phyloP scores from a whole-genome alignment of 2,888 invertebrate genomes.

The Antheraea assamensis region DNA sequence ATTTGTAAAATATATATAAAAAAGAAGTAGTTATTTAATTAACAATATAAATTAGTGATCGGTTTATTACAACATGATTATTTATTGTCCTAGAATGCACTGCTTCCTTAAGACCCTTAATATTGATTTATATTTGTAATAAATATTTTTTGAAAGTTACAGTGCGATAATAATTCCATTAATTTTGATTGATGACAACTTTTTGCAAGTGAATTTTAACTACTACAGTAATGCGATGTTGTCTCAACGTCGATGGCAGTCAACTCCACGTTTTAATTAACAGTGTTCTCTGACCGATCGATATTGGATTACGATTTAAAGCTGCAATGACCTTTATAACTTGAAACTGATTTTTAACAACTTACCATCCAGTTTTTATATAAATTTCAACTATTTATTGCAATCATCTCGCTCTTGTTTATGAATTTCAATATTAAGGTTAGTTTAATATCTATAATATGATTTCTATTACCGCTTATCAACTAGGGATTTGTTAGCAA shows the following conservation, averaged over 20 bases:
- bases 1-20: background rate
- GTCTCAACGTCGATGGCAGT: constrained; percentile 47
- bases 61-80: constrained; percentile 55
- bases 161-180: constrained; percentile 82
- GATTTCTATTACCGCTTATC: background rate
- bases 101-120: constrained; percentile 78
- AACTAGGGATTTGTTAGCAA: background rate
- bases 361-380: constrained; percentile 4
- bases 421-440: background rate
- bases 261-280: constrained; percentile 71
- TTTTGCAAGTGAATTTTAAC: constrained; percentile 78
- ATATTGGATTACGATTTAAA: constrained; percentile 51
- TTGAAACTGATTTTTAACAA: constrained; percentile 8
- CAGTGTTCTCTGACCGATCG: constrained; percentile 64
- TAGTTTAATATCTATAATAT: background rate
- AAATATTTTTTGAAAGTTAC: constrained; percentile 81
- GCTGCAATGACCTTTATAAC: constrained; percentile 33
- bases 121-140: constrained; percentile 77
- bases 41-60: constrained; percentile 8
- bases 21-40: background rate
- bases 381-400: background rate
- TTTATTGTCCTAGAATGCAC: constrained; percentile 72
- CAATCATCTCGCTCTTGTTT: background rate
- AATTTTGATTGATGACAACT: constrained; percentile 82
- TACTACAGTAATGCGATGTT: constrained; percentile 50